A percentile compares a stretch with the other conserved stretches of the same genome.
These are phyloP conservation scores for Fragum sueziense DNA, from an alignment of 2,888 invertebrate genomes.

Conservation along the genomic window DNA sequence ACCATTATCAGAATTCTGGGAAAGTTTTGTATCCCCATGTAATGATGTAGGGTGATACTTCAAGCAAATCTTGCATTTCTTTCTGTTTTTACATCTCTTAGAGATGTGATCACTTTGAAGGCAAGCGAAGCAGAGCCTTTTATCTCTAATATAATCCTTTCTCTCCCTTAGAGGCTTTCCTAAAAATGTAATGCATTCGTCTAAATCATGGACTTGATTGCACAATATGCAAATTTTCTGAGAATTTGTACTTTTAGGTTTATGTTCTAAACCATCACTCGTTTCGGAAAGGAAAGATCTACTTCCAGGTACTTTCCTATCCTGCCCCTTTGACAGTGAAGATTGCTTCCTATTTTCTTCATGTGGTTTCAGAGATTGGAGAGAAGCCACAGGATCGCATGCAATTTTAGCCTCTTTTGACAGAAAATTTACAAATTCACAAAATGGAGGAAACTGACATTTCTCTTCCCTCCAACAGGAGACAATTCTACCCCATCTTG, in stretches of 20 bases:
- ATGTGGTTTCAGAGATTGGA: conserved; percentile 14
- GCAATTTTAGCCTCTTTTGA: conserved; percentile 47
- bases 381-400: conserved; percentile 56
- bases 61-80: conserved; percentile 35
- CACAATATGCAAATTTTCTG: too few species aligned
- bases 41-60: conserved; percentile 42
- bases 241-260: background rate
- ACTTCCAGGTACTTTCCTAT: background rate
- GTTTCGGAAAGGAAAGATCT: background rate
- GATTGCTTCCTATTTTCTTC: background rate
- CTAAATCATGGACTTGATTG: conserved; percentile 36
- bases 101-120: conserved; percentile 39
- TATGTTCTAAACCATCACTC: background rate
- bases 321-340: too few species aligned
- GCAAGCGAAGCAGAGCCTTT: conserved; percentile 45
- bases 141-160: conserved; percentile 36
- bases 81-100: conserved; percentile 30
- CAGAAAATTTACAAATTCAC: conserved; percentile 42
- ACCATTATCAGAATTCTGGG: too few species aligned
- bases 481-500: conserved; percentile 37
- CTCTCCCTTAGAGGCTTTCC: conserved; percentile 37
- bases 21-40: conserved; percentile 40
- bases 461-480: conserved; percentile 17
- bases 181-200: conserved; percentile 34
- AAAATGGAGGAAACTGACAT: conserved; percentile 35